Conservation (phyloP, 2,888 invertebrate genomes). For the Barypeithes pellucidus region DNA sequence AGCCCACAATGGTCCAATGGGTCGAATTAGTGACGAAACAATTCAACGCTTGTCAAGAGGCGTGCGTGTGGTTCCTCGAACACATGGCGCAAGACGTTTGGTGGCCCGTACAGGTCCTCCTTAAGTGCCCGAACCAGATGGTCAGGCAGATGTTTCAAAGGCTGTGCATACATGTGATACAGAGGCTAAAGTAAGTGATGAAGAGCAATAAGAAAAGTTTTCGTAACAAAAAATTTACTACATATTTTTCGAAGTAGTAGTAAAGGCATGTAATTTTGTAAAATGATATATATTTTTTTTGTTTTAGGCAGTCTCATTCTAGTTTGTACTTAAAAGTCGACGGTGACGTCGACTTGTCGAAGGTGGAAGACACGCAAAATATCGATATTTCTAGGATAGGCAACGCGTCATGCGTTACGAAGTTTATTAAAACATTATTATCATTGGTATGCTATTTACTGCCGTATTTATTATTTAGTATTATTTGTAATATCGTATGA, state of each 20-base stretch:
- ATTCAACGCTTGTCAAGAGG: constrained; percentile 91
- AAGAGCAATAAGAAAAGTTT: too few relatives aligned
- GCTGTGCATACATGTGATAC: constrained; percentile 95
- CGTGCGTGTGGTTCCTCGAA: constrained; percentile 93
- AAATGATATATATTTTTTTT: constrained; percentile 23
- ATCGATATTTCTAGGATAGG: constrained; percentile 76
- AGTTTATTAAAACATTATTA: constrained; percentile 91
- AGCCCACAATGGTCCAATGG: constrained; percentile 97
- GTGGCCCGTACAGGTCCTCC: constrained; percentile 94
- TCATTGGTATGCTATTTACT: constrained; percentile 77
- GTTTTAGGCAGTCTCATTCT: constrained; percentile 73
- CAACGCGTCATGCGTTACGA: constrained; percentile 90
- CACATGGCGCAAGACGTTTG: constrained; percentile 95
- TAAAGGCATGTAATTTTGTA: too few relatives aligned
- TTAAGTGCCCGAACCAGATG: constrained; percentile 97
- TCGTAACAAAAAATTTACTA: too few relatives aligned
- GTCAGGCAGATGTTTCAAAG: constrained; percentile 97
- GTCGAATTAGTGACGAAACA: constrained; percentile 95
- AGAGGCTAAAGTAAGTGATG: constrained; percentile 83
- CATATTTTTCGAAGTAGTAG: background rate
- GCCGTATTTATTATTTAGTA: background rate
- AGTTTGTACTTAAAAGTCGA: constrained; percentile 77
- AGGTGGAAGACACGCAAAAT: constrained; percentile 71
- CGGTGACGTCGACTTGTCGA: constrained; percentile 70
- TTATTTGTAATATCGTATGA: too few relatives aligned